Evolutionary conservation across 1,140 invertebrate species (phyloP).

Genomic region (Lordiphosa clarofinis): DNA sequence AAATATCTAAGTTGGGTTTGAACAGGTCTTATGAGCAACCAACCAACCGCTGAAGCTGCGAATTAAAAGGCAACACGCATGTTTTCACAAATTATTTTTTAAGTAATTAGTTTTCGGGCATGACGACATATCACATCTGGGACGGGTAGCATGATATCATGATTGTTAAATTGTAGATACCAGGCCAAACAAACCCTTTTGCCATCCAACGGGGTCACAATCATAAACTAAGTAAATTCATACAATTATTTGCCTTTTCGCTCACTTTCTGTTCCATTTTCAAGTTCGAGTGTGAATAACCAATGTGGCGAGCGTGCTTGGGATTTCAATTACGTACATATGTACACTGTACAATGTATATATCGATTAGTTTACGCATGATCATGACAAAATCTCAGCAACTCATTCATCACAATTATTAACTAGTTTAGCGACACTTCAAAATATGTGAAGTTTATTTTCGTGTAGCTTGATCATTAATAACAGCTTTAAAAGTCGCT

Average conservation of each 20-base stretch:
- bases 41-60: slow-evolving; percentile 23
- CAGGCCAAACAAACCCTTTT: slow-evolving; percentile 26
- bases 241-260: slow-evolving; percentile 16
- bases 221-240: slow-evolving; percentile 18
- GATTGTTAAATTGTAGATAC: slow-evolving; percentile 11
- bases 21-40: slow-evolving; percentile 10
- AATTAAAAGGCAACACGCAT: slow-evolving; percentile 48
- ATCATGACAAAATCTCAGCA: slow-evolving; percentile 24
- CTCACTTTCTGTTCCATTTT: slow-evolving; percentile 41
- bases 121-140: slow-evolving; percentile 28
- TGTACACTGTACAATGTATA: background rate
- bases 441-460: slow-evolving; percentile 3
- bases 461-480: slow-evolving; percentile 15
- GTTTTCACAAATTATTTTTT: slow-evolving; percentile 38
- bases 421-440: slow-evolving; percentile 20
- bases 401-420: slow-evolving; percentile 50
- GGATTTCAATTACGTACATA: slow-evolving; percentile 34
- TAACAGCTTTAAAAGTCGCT: slow-evolving; percentile 20
- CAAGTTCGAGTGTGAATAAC: slow-evolving; percentile 37
- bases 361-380: slow-evolving; percentile 1
- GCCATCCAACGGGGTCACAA: slow-evolving; percentile 27
- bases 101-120: slow-evolving; percentile 53
- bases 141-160: slow-evolving; percentile 46
- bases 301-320: slow-evolving; percentile 22
- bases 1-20: slow-evolving; percentile 4